Conservation (phyloP, 1,140 invertebrate genomes). For the Bombyx mori region ASM3026992v2 NC_085118.1:17555501-17556000, state of each 20-base stretch:
- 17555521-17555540: too few relatives aligned
- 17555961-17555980: slow-evolving; percentile 44
- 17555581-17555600: too few relatives aligned
- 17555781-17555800: not conserved
- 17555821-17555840: slow-evolving; percentile 35
- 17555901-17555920: slow-evolving; percentile 66
- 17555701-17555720: slow-evolving; percentile 88
- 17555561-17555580: too few relatives aligned
- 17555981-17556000: slow-evolving; percentile 72
- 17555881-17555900: slow-evolving; percentile 71
- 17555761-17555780: not conserved
- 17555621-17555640: too few relatives aligned
- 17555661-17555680: slow-evolving; percentile 35
- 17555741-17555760: not conserved
- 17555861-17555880: slow-evolving; percentile 51
- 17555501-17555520: too few relatives aligned
- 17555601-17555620: too few relatives aligned
- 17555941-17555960: slow-evolving; percentile 25
- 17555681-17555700: slow-evolving; percentile 91
- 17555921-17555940: slow-evolving; percentile 33
- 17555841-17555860: slow-evolving; percentile 62
- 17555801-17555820: slow-evolving; percentile 7
- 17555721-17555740: not conserved
- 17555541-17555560: too few relatives aligned
- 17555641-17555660: too few relatives aligned